Percentiles rank a stretch among this genome's conserved stretches.
Conservation (phyloP, 2,113 vertebrate genomes). For the Lutjanus erythropterus region DNA sequence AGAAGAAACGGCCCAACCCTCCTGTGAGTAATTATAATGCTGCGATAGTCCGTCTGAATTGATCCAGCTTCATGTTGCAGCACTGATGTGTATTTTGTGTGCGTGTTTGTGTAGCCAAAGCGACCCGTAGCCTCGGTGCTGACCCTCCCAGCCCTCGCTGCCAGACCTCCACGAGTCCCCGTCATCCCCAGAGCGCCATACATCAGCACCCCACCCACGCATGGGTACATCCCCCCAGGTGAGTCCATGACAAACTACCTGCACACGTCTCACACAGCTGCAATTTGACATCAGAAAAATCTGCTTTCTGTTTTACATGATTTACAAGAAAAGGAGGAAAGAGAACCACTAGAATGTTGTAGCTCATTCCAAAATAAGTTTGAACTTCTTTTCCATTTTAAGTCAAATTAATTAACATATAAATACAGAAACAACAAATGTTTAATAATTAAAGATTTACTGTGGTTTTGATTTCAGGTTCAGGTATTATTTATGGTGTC, state of each 20-base stretch:
- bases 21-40: slow-evolving; percentile 78
- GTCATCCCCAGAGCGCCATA: slow-evolving; percentile 90
- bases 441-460: too few relatives aligned
- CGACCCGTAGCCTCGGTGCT: slow-evolving; percentile 87
- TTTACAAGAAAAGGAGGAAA: neutral
- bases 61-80: accelerated
- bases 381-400: too few relatives aligned
- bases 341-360: neutral
- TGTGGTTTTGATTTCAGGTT: neutral
- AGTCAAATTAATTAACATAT: neutral
- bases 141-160: slow-evolving; percentile 89
- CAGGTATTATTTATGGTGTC: neutral
- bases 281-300: neutral
- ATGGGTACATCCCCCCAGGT: slow-evolving; percentile 92
- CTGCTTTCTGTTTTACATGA: neutral
- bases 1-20: slow-evolving; percentile 92
- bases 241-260: neutral
- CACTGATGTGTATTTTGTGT: neutral
- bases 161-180: slow-evolving; percentile 88
- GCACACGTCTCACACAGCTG: neutral
- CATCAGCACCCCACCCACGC: slow-evolving; percentile 88
- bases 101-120: slow-evolving; percentile 83
- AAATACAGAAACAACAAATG: neutral
- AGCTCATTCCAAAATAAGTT: neutral
- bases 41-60: neutral